Conservation (phyloP, 2,888 invertebrate genomes). For the Chymomyza fuscimana region DNA sequence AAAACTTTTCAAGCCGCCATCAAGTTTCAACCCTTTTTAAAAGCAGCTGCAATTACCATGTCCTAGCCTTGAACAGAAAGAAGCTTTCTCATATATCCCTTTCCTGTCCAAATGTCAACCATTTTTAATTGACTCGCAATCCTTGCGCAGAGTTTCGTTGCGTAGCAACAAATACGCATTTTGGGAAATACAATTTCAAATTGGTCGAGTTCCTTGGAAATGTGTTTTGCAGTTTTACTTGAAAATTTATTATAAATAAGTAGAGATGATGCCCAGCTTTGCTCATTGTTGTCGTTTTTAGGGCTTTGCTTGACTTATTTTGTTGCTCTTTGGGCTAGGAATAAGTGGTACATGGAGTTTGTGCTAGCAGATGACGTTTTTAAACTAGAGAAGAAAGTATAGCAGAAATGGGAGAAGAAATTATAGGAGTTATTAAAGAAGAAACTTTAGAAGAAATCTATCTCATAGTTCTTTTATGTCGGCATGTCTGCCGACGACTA, state of each 20-base stretch:
- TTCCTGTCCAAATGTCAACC: slow-evolving; percentile 55
- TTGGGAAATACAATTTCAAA: slow-evolving; percentile 19
- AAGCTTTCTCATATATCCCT: neutral
- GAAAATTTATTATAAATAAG: slow-evolving; percentile 45
- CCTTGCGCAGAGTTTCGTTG: slow-evolving; percentile 32
- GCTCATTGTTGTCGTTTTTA: too few relatives aligned
- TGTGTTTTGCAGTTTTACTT: slow-evolving; percentile 34
- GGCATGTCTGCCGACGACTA: too few relatives aligned
- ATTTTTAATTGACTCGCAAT: slow-evolving; percentile 72
- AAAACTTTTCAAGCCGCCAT: neutral
- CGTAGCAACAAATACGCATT: slow-evolving; percentile 57
- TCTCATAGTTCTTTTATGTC: too few relatives aligned
- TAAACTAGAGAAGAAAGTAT: too few relatives aligned
- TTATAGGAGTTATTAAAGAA: too few relatives aligned
- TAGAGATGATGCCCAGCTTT: too few relatives aligned
- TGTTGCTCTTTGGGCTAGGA: neutral
- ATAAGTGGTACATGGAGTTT: neutral
- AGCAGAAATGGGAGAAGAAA: too few relatives aligned
- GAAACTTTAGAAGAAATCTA: too few relatives aligned
- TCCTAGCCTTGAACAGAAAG: neutral
- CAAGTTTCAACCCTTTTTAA: slow-evolving; percentile 51
- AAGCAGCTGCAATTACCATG: slow-evolving; percentile 38
- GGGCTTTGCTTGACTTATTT: neutral
- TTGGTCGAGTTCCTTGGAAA: slow-evolving; percentile 35
- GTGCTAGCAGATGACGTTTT: too few relatives aligned